phyloP scores from a whole-genome alignment of 2,888 invertebrate genomes.

The Halocaridina rubra region DNA sequence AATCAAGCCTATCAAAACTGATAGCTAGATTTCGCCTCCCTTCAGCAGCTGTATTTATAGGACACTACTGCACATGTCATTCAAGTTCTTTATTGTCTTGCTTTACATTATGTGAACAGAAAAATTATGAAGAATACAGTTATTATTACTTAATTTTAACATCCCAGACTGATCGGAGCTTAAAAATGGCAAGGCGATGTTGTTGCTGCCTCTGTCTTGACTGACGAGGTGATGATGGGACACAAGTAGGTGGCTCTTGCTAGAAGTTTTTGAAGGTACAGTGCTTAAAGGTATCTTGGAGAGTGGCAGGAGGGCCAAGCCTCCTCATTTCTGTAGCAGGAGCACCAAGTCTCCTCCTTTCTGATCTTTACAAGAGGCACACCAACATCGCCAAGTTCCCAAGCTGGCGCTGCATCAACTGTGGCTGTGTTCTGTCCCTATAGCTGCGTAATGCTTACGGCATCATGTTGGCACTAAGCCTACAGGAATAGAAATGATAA shows the following conservation, averaged over 20 bases:
- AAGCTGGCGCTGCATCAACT: conserved; percentile 7
- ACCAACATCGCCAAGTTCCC: conserved; percentile 32
- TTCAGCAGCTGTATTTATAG: not conserved
- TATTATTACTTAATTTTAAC: conserved; percentile 55
- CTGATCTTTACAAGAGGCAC: no score
- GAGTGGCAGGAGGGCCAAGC: conserved; percentile 3
- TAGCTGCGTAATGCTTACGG: conserved; percentile 39
- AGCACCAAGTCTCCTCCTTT: no score
- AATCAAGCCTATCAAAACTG: no score
- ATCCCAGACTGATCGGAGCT: conserved; percentile 57
- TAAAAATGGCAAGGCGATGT: conserved; percentile 42
- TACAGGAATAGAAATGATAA: conserved; percentile 35
- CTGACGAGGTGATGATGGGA: conserved; percentile 33
- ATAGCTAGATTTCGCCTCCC: no score
- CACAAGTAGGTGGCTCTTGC: no score
- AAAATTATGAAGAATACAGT: conserved; percentile 52
- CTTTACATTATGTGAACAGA: conserved; percentile 59
- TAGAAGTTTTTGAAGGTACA: no score
- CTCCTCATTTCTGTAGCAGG: no score
- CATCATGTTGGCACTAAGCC: conserved; percentile 50
- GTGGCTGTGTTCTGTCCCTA: conserved; percentile 8
- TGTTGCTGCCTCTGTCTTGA: conserved; percentile 29
- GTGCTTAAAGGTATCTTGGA: no score
- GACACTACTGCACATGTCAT: not conserved
- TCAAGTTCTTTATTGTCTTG: conserved; percentile 53